phyloP scores from a whole-genome alignment of 2,113 vertebrate genomes.

The Cyanistes caeruleus region DNA sequence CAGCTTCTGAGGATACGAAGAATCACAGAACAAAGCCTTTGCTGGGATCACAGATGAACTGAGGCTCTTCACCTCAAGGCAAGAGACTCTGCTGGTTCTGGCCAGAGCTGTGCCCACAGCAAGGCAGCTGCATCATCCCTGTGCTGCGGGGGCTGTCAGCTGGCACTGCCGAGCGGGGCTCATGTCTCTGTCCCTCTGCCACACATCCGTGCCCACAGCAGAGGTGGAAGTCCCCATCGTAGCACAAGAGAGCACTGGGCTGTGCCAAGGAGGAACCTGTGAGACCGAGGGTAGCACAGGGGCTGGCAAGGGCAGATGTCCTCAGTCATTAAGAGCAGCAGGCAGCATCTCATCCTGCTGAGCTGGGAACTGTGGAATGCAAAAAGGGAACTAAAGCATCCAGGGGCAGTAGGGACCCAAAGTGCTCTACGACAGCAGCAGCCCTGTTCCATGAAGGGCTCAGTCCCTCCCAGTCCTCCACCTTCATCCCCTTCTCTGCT shows the following conservation, averaged over 20 bases:
- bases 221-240: background rate
- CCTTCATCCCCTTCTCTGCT: background rate
- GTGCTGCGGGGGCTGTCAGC: rapidly evolving
- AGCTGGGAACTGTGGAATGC: background rate
- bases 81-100: background rate
- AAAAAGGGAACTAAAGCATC: background rate
- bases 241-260: background rate
- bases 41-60: background rate
- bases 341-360: background rate
- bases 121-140: background rate
- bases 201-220: background rate
- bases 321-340: background rate
- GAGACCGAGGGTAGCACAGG: background rate
- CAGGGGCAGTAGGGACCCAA: rapidly evolving
- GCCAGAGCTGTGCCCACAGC: rapidly evolving
- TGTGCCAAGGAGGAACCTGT: background rate
- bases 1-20: background rate
- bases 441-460: background rate
- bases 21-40: background rate
- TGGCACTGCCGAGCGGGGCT: rapidly evolving
- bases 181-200: rapidly evolving
- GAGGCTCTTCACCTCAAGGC: background rate
- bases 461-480: background rate
- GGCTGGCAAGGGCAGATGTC: background rate
- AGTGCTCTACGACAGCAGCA: background rate